These are phyloP conservation scores for Cliona cf. orientalis DNA, from an alignment of 37 sponge, comb jelly and placozoan genomes.

Conservation along the genomic window DNA sequence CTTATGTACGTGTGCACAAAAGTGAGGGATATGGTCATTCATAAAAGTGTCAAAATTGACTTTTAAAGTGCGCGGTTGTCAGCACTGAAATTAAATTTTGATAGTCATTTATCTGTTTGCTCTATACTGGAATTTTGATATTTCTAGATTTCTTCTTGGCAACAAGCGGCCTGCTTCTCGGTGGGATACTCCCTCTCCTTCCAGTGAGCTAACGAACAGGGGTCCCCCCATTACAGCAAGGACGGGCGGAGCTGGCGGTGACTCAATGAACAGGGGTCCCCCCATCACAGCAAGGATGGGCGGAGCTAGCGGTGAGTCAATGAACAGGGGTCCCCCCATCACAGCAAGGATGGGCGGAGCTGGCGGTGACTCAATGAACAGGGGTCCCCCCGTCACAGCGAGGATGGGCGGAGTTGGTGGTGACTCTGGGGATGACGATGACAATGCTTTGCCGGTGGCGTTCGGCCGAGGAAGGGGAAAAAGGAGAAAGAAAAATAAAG, in stretches of 20 bases:
- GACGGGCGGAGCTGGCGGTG: neutral
- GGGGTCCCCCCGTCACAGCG: neutral
- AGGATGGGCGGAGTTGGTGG: neutral
- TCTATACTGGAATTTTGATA: too few species aligned
- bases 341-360: neutral
- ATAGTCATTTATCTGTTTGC: too few species aligned
- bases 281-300: neutral
- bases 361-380: neutral
- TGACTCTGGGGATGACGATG: neutral
- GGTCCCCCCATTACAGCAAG: neutral
- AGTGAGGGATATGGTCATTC: too few species aligned
- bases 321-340: neutral
- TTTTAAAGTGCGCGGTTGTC: too few species aligned
- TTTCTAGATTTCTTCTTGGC: neutral
- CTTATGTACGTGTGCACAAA: too few species aligned
- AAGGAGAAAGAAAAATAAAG: conserved; percentile 14
- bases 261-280: neutral
- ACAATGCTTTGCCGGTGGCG: neutral
- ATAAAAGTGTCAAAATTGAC: too few species aligned
- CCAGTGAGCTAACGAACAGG: neutral
- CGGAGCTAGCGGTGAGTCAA: neutral
- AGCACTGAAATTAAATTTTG: too few species aligned
- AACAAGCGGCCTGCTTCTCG: conserved; percentile 27
- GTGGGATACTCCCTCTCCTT: conserved; percentile 79
- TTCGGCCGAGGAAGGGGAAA: conserved; percentile 8